These are phyloP conservation scores for Apodemus sylvaticus DNA, from an alignment of 2,113 vertebrate species.

Conservation along the genomic window DNA sequence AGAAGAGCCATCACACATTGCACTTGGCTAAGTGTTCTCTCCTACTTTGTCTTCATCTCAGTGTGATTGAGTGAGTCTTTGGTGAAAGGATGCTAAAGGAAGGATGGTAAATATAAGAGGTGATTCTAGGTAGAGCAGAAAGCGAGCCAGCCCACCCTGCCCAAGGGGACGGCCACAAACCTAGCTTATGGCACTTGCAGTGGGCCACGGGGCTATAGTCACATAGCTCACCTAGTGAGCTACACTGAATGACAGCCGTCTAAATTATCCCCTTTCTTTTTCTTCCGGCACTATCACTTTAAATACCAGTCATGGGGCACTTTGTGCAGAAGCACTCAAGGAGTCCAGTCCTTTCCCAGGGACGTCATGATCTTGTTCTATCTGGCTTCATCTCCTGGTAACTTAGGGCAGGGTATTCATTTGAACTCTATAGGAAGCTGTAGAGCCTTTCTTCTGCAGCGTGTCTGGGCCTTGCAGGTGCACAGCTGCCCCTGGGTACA, in stretches of 20 bases:
- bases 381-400: neutral
- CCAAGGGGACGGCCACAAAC: neutral
- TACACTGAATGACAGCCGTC: neutral
- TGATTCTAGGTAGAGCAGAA: neutral
- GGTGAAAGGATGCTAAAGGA: neutral
- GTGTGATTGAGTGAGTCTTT: neutral
- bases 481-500: rapidly evolving
- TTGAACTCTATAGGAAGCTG: neutral
- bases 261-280: neutral
- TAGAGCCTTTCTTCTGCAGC: neutral
- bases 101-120: neutral
- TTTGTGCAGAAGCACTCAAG: neutral
- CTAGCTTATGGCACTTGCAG: neutral
- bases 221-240: neutral
- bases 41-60: neutral
- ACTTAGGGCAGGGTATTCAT: neutral
- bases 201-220: too few relatives aligned
- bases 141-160: neutral
- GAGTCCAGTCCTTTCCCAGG: neutral
- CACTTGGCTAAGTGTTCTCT: neutral
- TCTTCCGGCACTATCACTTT: neutral
- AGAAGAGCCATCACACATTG: rapidly evolving
- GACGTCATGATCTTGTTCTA: neutral
- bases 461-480: too few relatives aligned
- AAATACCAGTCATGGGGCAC: neutral